Percentiles rank a stretch among this genome's conserved stretches.
Evolutionary conservation across 2,797 vertebrate species (phyloP).

Genomic region (Acanthurus lineatus): DNA sequence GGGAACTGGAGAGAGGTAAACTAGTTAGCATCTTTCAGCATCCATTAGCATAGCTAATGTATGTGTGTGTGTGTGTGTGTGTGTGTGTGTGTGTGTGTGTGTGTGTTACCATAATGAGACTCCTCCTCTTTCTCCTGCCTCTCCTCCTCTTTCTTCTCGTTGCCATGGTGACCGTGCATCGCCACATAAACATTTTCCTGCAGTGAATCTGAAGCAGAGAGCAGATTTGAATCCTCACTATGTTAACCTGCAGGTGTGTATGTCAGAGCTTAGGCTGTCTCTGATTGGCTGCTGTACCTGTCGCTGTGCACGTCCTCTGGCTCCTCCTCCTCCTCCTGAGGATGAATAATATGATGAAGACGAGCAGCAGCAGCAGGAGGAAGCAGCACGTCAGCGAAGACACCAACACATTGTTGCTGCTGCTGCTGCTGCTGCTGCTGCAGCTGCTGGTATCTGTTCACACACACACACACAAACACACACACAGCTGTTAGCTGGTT

Average conservation of each 20-base stretch:
- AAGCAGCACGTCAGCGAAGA: not conserved
- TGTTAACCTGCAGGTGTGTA: not conserved
- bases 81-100: constrained; percentile 4
- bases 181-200: constrained; percentile 36
- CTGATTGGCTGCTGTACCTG: constrained; percentile 48
- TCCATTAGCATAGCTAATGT: not conserved
- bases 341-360: constrained; percentile 35
- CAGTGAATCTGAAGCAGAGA: not conserved
- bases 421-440: not conserved
- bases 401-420: not conserved
- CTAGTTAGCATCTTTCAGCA: not conserved
- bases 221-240: not conserved
- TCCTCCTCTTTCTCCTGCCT: constrained; percentile 21
- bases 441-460: not conserved
- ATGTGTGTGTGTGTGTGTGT: not conserved
- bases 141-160: not conserved
- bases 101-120: too few species aligned
- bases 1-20: constrained; percentile 18
- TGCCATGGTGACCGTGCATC: constrained; percentile 34
- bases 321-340: constrained; percentile 31
- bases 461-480: not conserved
- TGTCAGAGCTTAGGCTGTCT: not conserved
- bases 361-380: constrained; percentile 19
- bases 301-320: fast-evolving
- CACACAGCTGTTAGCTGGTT: not conserved